Base-by-base conservation (phyloP, 35 echinoderm and acorn worm species). In the Anneissia japonica region DNA sequence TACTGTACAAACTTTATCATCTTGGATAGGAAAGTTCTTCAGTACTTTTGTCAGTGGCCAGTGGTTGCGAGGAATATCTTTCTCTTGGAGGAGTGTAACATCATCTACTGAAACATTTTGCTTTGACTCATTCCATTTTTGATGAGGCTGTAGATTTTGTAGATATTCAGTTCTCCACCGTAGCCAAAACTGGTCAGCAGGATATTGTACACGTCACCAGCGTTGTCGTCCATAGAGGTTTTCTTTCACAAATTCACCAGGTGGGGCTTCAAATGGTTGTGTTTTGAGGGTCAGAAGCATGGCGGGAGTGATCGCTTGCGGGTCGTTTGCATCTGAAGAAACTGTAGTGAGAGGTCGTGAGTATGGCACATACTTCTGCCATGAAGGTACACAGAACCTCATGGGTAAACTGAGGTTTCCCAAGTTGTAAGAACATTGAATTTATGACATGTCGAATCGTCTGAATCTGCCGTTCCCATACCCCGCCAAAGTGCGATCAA, bases 321-420 rank as follows among this genome's bases (percentile, higher is more conserved):
- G 88, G 12, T 90, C 81, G 23, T 88, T 77, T 0, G 80, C 41
- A 89, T 93, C 81, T 17, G 91, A 80, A 10, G 80, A 75, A 6
- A 83, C 32, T 0, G 76, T 38, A 30, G 37, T 79, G 36, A 93
- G 75, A 26, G 91, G 91, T 78, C 91, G 21, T 28, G 86, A 75
- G 37, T 89, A 93, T 81, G 11, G 86, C 87, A 32, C 33, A 37
- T 35, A 77, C 91, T 51, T 93, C 91, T 7, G 81, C 81, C 91
- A 93, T 93, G 30, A 93, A 86, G 4, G 91, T 93, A 0, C 80
- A 77, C 41, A 93, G 46, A 0, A 74, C 36, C 14, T 93, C 91
- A 35, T 93, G 91, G 0, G 91, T 93, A 4, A 92, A 74, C n/a
- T 40, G 85, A 13, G 38, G 85, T 28, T 64, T 43, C 4, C 85